phyloP scores from a whole-genome alignment of 2,888 invertebrate species.

The Acanthosoma haemorrhoidale region DNA sequence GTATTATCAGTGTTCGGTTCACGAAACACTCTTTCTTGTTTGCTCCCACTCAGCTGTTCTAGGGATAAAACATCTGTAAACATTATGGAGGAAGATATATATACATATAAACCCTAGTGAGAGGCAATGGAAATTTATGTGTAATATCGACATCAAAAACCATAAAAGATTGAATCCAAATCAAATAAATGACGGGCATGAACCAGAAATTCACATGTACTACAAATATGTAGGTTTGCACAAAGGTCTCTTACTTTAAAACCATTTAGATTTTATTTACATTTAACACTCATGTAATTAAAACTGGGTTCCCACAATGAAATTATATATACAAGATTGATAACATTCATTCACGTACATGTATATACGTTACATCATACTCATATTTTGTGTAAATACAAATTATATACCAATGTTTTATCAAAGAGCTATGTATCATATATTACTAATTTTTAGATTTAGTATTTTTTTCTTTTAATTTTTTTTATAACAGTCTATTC shows the following conservation, averaged over 20 bases:
- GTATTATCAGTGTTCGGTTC: too few relatives aligned
- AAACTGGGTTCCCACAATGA: not conserved
- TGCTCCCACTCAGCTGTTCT: too few relatives aligned
- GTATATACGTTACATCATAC: not conserved
- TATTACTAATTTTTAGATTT: not conserved
- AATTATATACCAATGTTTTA: not conserved
- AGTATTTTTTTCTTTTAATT: slow-evolving; percentile 12
- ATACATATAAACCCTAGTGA: not conserved
- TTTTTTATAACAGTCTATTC: slow-evolving; percentile 19
- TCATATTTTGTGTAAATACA: not conserved
- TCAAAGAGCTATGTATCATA: slow-evolving; percentile 13
- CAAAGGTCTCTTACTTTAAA: not conserved
- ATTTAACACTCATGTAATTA: not conserved
- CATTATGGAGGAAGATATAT: too few relatives aligned
- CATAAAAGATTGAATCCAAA: not conserved
- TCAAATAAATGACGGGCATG: not conserved
- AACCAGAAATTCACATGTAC: not conserved
- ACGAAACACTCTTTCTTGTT: too few relatives aligned
- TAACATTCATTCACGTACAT: not conserved
- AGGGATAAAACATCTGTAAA: too few relatives aligned
- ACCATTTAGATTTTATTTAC: not conserved
- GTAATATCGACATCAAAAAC: not conserved
- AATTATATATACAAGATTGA: not conserved
- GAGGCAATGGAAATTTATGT: not conserved
- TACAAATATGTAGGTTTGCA: not conserved